Evolutionary conservation across 2,113 vertebrate species (phyloP), one percentile per base, ranked within the genome.

Genomic region (Calidris pygmaea): DNA sequence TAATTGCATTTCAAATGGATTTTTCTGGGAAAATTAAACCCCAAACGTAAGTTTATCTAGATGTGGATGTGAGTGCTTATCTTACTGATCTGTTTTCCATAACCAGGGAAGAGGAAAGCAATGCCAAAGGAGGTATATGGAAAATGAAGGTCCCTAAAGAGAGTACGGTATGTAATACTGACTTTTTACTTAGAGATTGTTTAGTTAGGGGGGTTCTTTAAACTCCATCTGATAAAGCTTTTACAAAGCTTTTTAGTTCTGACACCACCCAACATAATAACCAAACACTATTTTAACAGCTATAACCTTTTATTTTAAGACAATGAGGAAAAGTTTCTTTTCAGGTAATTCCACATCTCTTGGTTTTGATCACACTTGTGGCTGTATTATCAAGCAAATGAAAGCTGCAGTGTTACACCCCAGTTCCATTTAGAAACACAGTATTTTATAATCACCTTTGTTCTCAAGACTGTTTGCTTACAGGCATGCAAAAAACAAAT

Each of bases 101-200:
- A 84, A 94, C 45, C 92, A 99, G 99, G 99, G 99, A 99, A 98
- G 99, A 99, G 89, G 99, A 99, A 97, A 99, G 99, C 97, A 99
- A 99, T 95, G 99, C 99, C 52, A 99, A 99, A 97, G 99, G 99
- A 53, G 99, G 99, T 2, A 98, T 99, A 30, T 99, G 99, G 99
- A 99, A 99, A 98, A 99, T 99, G 98, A 99, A 99, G 98, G 98
- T 99, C 37, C 98, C 99, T 60, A 99, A 99, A 97, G 99, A 99
- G 92, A 98, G 98, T 96, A 98, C 98, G 74, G 99, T 99, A 98
- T 80, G 99, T 97, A n/a, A 56, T 66, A 45, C 6, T 78, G 62
- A 39, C 27, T 52, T 62, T 30, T 85, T 63, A 62, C 56, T 94
- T 52, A 13, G 32, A 39, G 30, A 19, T 39, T 65, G 52, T 89